Percentiles rank a stretch among this genome's conserved stretches.
phyloP scores from a whole-genome alignment of 1,140 invertebrate species.

The Catajapyx aquilonaris region DNA sequence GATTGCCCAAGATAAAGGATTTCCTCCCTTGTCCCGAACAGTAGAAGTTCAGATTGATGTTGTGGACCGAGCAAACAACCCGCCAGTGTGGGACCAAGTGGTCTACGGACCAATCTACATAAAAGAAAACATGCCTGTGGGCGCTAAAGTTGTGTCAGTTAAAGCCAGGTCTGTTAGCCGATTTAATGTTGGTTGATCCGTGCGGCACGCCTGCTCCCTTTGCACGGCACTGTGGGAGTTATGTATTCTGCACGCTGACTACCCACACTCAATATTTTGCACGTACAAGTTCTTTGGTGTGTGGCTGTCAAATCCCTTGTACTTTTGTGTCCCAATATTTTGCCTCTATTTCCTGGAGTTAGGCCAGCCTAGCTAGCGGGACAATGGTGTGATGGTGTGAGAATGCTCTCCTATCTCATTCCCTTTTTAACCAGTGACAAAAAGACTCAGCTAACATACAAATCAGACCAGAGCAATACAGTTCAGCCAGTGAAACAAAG shows the following conservation, averaged over 20 bases:
- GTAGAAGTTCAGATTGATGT: constrained; percentile 94
- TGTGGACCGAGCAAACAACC: constrained; percentile 91
- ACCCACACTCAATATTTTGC: constrained; percentile 3
- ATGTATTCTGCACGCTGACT: constrained; percentile 2
- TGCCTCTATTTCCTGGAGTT: constrained; percentile 1
- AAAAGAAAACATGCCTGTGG: constrained; percentile 89
- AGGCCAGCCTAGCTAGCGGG: constrained; percentile 1
- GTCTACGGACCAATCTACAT: constrained; percentile 91
- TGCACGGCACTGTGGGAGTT: constrained; percentile 7
- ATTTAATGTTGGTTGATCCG: constrained; percentile 3
- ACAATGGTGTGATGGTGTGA: too few species aligned
- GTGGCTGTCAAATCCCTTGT: constrained; percentile 1
- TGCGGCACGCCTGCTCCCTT: constrained; percentile 8
- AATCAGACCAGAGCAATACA: too few species aligned
- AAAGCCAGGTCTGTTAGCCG: constrained; percentile 77
- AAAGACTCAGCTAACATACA: too few species aligned
- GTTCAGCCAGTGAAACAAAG: too few species aligned
- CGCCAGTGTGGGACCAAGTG: constrained; percentile 86
- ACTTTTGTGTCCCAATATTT: neutral
- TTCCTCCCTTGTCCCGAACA: constrained; percentile 73
- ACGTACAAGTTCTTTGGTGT: constrained; percentile 1
- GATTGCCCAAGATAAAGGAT: constrained; percentile 89
- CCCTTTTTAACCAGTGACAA: too few species aligned
- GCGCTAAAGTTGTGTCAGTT: constrained; percentile 86
- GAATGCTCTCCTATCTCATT: too few species aligned